Conservation (phyloP, 2,113 vertebrate genomes). For the Anas platyrhynchos region DNA sequence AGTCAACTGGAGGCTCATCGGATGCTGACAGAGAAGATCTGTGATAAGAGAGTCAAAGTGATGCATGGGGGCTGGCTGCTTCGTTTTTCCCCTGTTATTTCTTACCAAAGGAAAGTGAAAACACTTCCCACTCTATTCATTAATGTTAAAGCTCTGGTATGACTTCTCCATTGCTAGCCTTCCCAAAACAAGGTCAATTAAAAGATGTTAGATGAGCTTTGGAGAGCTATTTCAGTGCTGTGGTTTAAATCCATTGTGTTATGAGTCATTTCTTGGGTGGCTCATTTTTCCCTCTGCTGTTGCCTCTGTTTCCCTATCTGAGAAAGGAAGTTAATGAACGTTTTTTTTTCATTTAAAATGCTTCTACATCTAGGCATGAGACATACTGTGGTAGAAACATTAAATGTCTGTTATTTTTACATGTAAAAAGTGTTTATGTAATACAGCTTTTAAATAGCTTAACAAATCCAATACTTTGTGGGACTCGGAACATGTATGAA, state of each 20-base stretch:
- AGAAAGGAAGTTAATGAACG: neutral
- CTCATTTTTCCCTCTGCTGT: neutral
- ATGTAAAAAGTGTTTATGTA: neutral
- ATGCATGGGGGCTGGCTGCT: rapidly evolving
- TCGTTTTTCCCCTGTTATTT: neutral
- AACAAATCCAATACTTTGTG: neutral
- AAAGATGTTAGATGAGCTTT: neutral
- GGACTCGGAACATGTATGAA: neutral
- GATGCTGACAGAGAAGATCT: neutral
- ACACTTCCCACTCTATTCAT: neutral
- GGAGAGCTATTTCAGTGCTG: neutral
- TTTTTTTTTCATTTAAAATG: neutral
- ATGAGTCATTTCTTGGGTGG: neutral
- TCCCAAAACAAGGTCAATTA: neutral
- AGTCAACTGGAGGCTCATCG: rapidly evolving
- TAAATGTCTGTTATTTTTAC: neutral
- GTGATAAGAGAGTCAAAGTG: neutral
- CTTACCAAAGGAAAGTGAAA: neutral
- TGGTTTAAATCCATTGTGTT: neutral
- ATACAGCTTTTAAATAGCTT: slow-evolving; percentile 14
- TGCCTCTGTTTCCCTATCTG: neutral
- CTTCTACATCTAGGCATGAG: neutral
- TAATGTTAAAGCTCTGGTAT: neutral
- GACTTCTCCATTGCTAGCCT: neutral
- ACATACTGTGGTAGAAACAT: neutral